A percentile compares a stretch with the other conserved stretches of the same genome.
phyloP scores from a whole-genome alignment of 2,113 vertebrate genomes.

The Eublepharis macularius region DNA sequence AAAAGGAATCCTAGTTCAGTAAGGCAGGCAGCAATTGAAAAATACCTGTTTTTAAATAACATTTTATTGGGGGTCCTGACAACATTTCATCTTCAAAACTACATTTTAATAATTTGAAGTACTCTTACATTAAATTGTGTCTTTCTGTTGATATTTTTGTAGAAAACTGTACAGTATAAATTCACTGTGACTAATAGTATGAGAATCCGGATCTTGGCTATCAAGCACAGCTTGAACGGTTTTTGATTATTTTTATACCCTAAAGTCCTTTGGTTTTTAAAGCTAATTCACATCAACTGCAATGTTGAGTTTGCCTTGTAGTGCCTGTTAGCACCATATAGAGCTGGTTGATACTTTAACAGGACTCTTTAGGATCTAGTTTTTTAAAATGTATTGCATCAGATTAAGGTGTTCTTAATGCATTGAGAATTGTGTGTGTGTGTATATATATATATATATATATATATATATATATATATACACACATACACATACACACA shows the following conservation, averaged over 20 bases:
- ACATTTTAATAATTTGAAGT: not conserved
- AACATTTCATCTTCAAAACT: not conserved
- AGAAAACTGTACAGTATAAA: slow-evolving; percentile 11
- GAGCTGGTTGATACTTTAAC: slow-evolving; percentile 40
- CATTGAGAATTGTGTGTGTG: not conserved
- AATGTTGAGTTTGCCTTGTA: slow-evolving; percentile 17
- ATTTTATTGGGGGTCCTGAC: not conserved
- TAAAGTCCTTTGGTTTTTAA: slow-evolving; percentile 39
- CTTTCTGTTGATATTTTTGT: not conserved
- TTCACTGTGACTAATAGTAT: slow-evolving; percentile 52
- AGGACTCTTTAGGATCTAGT: not conserved
- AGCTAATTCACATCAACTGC: not conserved
- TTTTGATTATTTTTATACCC: slow-evolving; percentile 44
- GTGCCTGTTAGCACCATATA: slow-evolving; percentile 4
- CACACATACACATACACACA: too few relatives aligned
- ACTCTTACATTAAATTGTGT: not conserved
- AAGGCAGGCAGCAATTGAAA: not conserved
- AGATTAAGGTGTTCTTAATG: not conserved
- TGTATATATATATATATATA: not conserved
- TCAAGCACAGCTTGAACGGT: slow-evolving; percentile 48
- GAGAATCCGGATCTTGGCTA: slow-evolving; percentile 46
- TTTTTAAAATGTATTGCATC: not conserved
- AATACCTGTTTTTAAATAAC: not conserved
- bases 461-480: not conserved
- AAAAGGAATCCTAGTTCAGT: not conserved